These are phyloP conservation scores for Nectonema munidae DNA, from an alignment of 2,888 invertebrate genomes.

Conservation along the genomic window DNA sequence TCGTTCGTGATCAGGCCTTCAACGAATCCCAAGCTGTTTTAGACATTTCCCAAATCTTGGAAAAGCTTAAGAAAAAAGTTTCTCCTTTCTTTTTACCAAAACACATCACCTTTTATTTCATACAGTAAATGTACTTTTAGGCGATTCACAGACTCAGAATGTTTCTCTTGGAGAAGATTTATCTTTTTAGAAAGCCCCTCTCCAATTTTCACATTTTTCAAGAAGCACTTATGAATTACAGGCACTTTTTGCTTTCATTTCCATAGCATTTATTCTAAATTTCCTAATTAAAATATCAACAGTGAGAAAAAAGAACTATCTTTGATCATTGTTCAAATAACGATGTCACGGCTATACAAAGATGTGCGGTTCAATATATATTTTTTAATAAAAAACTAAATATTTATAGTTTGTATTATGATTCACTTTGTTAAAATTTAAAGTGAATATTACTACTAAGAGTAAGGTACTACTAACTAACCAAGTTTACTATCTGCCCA, in stretches of 20 bases:
- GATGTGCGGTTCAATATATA: no score
- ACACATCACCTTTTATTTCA: neutral
- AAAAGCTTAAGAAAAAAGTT: conserved; percentile 43
- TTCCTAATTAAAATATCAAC: no score
- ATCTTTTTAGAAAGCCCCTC: conserved; percentile 83
- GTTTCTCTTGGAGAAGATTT: conserved; percentile 70
- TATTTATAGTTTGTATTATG: no score
- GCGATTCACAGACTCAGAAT: conserved; percentile 71
- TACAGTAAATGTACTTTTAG: conserved; percentile 20
- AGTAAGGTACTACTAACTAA: no score
- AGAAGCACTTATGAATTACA: conserved; percentile 76
- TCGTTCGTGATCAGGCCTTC: conserved; percentile 71
- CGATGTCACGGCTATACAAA: conserved; percentile 9
- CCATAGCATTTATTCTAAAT: neutral
- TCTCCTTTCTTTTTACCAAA: no score
- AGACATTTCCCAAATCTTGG: conserved; percentile 73
- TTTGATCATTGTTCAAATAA: no score
- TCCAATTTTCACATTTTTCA: conserved; percentile 94
- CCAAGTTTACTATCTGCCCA: no score
- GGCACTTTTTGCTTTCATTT: conserved; percentile 26
- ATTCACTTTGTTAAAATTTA: no score
- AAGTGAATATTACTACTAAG: no score
- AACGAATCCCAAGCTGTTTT: conserved; percentile 30
- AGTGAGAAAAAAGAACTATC: no score
- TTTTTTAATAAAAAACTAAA: no score